phyloP scores from a whole-genome alignment of 2,113 vertebrate genomes.

The Orcinus orca region DNA sequence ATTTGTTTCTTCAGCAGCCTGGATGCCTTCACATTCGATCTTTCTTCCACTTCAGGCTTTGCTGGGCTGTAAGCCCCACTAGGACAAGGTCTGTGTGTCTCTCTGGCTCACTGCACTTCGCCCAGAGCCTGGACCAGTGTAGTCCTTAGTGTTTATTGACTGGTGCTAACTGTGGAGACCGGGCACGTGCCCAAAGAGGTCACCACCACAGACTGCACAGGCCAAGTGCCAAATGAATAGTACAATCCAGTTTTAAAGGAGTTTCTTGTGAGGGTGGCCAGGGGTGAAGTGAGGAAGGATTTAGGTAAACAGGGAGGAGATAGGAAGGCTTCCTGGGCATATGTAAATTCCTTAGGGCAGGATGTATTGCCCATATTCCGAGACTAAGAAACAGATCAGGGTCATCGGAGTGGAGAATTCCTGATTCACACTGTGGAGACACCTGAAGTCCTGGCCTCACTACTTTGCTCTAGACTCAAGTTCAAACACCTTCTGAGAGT shows the following conservation, averaged over 20 bases:
- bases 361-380: neutral
- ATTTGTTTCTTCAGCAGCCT: neutral
- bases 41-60: neutral
- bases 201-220: neutral
- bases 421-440: neutral
- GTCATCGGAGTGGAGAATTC: neutral
- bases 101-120: neutral
- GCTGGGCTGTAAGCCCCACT: neutral
- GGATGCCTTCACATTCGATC: neutral
- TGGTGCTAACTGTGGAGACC: neutral
- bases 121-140: neutral
- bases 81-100: neutral
- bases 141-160: slow-evolving; percentile 26
- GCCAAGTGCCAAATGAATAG: neutral
- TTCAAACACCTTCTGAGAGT: neutral
- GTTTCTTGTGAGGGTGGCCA: neutral
- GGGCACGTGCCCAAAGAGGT: neutral
- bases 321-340: neutral
- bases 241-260: neutral
- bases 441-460: neutral
- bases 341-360: neutral
- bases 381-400: neutral
- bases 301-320: neutral
- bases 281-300: neutral
- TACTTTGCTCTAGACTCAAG: neutral